Evolutionary conservation across 2,113 vertebrate genomes (phyloP).

Genomic region (Ibidorhyncha struthersii): DNA sequence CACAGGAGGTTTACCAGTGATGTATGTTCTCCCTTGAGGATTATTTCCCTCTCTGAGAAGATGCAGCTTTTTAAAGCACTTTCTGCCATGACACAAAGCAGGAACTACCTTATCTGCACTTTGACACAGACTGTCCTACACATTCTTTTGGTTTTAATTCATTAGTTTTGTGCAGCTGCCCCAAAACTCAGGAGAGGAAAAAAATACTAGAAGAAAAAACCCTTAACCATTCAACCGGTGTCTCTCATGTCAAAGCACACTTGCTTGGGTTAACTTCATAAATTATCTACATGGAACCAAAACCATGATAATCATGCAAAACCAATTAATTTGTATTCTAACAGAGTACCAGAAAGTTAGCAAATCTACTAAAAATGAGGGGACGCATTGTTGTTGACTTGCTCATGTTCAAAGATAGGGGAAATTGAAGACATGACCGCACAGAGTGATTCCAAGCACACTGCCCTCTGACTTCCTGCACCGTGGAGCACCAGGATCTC

Average conservation of each 20-base stretch:
- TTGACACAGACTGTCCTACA: conserved; percentile 30
- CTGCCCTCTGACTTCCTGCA: rapidly evolving
- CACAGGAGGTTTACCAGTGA: conserved; percentile 41
- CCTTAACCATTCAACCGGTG: background rate
- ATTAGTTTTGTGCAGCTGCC: background rate
- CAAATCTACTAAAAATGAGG: background rate
- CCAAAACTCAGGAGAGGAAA: background rate
- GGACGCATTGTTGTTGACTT: background rate
- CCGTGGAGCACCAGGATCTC: background rate
- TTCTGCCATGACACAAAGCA: conserved; percentile 57
- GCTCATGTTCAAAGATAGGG: background rate
- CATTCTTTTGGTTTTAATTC: conserved; percentile 48
- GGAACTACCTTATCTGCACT: conserved; percentile 41
- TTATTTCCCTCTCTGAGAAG: conserved; percentile 14
- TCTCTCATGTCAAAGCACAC: background rate
- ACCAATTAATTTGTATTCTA: background rate
- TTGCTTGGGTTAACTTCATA: background rate
- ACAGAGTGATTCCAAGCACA: background rate
- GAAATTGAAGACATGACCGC: rapidly evolving
- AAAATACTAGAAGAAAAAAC: background rate
- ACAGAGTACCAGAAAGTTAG: background rate
- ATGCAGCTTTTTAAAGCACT: background rate
- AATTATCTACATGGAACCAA: background rate
- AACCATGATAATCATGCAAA: background rate
- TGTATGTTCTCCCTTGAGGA: conserved; percentile 49